phyloP scores from a whole-genome alignment of 2,888 invertebrate genomes.

The Plagiodera versicolora region DNA sequence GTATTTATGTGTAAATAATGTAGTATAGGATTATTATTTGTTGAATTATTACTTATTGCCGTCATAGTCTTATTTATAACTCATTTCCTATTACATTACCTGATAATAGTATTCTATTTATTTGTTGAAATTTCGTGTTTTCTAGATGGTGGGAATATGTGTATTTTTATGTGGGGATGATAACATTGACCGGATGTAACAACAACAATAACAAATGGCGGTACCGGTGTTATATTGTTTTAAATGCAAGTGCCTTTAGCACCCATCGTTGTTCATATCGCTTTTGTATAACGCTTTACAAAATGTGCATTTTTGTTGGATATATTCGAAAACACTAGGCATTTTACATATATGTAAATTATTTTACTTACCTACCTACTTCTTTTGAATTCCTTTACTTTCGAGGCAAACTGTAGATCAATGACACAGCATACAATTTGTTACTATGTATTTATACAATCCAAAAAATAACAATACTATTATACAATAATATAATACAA shows the following conservation, averaged over 20 bases:
- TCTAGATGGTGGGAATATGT: conserved; percentile 33
- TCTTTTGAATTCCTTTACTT: conserved; percentile 36
- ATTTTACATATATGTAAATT: conserved; percentile 44
- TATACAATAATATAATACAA: conserved; percentile 34
- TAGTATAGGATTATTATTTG: conserved; percentile 33
- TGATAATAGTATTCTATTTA: conserved; percentile 45
- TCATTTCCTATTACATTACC: conserved; percentile 39
- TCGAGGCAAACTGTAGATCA: conserved; percentile 46
- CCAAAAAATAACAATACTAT: conserved; percentile 36
- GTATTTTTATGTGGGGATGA: conserved; percentile 34
- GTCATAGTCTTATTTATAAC: conserved; percentile 31
- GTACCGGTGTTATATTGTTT: conserved; percentile 33
- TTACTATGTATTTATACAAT: conserved; percentile 44
- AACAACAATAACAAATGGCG: conserved; percentile 21
- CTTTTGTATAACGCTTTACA: conserved; percentile 45
- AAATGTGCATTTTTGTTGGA: conserved; percentile 42
- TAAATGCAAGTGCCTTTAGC: conserved; percentile 34
- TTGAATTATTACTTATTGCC: conserved; percentile 24
- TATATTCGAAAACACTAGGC: conserved; percentile 33
- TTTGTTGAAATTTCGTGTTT: conserved; percentile 38
- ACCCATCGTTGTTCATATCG: conserved; percentile 35
- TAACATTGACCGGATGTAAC: conserved; percentile 21
- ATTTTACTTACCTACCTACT: conserved; percentile 26
- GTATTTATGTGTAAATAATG: conserved; percentile 39
- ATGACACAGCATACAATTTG: conserved; percentile 46